Conservation (phyloP, 2,113 vertebrate genomes). For the Gambusia holbrooki region DNA sequence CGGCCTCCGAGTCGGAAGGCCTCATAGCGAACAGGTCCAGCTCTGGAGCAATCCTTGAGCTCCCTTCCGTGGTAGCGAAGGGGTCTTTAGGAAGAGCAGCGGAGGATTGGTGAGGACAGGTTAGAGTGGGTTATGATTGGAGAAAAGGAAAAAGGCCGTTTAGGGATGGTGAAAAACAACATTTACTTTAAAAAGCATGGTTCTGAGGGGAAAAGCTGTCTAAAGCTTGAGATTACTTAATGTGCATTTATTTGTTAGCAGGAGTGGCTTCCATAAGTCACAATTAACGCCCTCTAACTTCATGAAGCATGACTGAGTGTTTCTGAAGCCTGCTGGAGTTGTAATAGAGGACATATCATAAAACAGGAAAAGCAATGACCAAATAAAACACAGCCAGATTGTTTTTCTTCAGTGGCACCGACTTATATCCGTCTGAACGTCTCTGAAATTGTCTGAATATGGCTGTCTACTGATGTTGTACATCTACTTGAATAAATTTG, state of each 20-base stretch:
- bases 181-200: conserved; percentile 62
- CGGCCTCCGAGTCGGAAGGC: conserved; percentile 87
- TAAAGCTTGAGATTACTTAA: conserved; percentile 5
- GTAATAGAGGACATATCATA: background rate
- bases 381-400: too few relatives aligned
- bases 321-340: background rate
- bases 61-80: conserved; percentile 97
- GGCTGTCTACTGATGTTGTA: too few relatives aligned
- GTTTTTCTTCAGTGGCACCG: too few relatives aligned
- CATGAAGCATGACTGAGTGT: background rate
- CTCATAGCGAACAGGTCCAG: conserved; percentile 99
- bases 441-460: too few relatives aligned
- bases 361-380: background rate
- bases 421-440: too few relatives aligned
- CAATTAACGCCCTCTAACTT: conserved; percentile 19
- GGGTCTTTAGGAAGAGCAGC: conserved; percentile 89
- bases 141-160: conserved; percentile 70
- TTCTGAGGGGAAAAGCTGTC: conserved; percentile 23
- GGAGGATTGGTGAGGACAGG: conserved; percentile 46
- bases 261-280: conserved; percentile 16
- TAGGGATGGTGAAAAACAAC: conserved; percentile 59
- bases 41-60: conserved; percentile 91
- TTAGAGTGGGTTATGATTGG: conserved; percentile 76
- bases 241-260: background rate
- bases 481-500: too few relatives aligned